These are phyloP conservation scores for Hypolimnas misippus DNA, from an alignment of 2,888 invertebrate genomes.

Conservation along the genomic window DNA sequence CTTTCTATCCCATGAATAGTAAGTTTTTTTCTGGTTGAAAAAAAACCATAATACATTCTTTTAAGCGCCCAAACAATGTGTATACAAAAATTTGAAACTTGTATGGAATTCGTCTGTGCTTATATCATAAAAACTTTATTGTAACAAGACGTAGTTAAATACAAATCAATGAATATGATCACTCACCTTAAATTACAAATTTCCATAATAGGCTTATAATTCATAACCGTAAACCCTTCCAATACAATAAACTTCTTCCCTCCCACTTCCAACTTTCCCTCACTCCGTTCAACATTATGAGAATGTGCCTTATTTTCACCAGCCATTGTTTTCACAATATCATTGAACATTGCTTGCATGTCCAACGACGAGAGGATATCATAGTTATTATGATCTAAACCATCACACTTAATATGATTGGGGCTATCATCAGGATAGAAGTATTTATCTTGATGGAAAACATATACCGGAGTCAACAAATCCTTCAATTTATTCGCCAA, in stretches of 20 bases:
- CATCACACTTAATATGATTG: constrained; percentile 85
- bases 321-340: constrained; percentile 76
- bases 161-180: neutral
- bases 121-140: too few species aligned
- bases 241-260: constrained; percentile 85
- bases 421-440: constrained; percentile 87
- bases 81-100: too few species aligned
- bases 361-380: constrained; percentile 89
- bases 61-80: too few species aligned
- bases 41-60: too few species aligned
- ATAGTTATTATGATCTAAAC: constrained; percentile 90
- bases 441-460: constrained; percentile 91
- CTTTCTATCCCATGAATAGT: too few species aligned
- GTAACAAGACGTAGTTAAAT: neutral
- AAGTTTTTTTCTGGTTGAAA: too few species aligned
- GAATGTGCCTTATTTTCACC: constrained; percentile 49
- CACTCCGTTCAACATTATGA: constrained; percentile 18
- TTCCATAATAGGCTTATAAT: constrained; percentile 86
- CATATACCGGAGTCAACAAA: constrained; percentile 69
- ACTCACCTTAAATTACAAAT: constrained; percentile 86
- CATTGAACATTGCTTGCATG: constrained; percentile 87
- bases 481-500: constrained; percentile 83
- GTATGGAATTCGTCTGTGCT: too few species aligned
- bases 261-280: constrained; percentile 38
- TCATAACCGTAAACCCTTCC: constrained; percentile 91